phyloP scores from a whole-genome alignment of 2,113 vertebrate genomes.

The Glaucidium brasilianum region DNA sequence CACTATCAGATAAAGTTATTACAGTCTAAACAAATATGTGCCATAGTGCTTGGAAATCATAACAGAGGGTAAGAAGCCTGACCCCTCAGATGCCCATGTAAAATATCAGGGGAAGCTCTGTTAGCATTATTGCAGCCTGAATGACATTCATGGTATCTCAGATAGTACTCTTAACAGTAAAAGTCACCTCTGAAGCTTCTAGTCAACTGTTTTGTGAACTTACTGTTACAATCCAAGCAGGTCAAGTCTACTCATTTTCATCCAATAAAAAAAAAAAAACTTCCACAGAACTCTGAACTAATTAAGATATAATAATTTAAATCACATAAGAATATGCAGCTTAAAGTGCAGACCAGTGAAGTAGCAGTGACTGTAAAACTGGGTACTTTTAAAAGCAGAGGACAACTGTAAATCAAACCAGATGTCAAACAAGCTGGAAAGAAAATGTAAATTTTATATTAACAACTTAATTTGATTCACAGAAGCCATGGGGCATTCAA shows the following conservation, averaged over 20 bases:
- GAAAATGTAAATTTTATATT: background rate
- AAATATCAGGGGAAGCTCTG: background rate
- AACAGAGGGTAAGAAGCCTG: background rate
- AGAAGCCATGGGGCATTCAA: background rate
- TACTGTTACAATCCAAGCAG: background rate
- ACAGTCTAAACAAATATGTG: background rate
- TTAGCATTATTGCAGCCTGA: background rate
- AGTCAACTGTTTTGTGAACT: background rate
- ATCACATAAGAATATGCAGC: background rate
- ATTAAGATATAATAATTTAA: background rate
- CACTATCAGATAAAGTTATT: background rate
- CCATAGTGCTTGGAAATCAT: background rate
- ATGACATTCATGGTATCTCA: background rate
- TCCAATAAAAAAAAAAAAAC: background rate
- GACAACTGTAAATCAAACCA: background rate
- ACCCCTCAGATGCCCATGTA: background rate
- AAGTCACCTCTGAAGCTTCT: background rate
- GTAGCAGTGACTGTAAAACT: background rate
- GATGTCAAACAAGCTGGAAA: background rate
- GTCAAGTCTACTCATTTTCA: background rate
- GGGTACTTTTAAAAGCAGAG: background rate
- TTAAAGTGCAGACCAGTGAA: background rate
- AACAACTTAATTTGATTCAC: background rate
- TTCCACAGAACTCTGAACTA: background rate
- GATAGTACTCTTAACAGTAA: background rate